Evolutionary conservation across 2,888 invertebrate genomes (phyloP), one percentile per base, ranked within the genome.

Genomic region (Nomada lathburiana): DNA sequence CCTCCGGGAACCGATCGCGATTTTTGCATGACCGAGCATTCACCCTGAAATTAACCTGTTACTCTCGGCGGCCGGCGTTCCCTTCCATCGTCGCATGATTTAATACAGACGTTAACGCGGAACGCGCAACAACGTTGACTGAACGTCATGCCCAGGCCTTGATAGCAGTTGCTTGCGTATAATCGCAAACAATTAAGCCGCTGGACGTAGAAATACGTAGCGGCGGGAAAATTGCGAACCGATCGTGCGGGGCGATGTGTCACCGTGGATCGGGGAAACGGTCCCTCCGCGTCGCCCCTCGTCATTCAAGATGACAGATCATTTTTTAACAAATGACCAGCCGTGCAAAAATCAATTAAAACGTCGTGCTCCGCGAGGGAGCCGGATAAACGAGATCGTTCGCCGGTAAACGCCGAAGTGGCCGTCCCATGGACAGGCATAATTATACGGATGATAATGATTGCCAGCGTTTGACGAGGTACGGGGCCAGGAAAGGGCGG

Each of bases 391-490:
- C 23, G 18, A 53, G 62, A 55, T 67, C 62, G 67, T 67, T 65
- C 23, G 16, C 44, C 59, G 13, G 64, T 55, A 62, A 55, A 67
- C 9, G 36, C 36, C 36, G 36, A 36, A 29, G 11, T 18, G 36
- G 16, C 11, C 16, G 23, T 18, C 29, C 47, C 47, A 23, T 16
- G 62, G 13, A 42, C 29, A 36, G 63, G 53, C 55, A 16, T 69
- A 79, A 79, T 79, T 75, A 79, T 59, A 57, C 53, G 47, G 64
- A 44, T 59, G 52, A 29, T 69, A 79, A 70, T 42, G 67, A 64
- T 52, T n/a, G 59, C 64, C 13, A 18, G 78, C 23, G 42, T 63
- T 63, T 50, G 69, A 76, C 50, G 70, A 59, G 50, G 53, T 26
- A 63, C 63, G 36, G n/a, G 29, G 44, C 36, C 18, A 23, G 52